phyloP scores from a whole-genome alignment of 2,888 invertebrate genomes.

The Axea sp. region DNA sequence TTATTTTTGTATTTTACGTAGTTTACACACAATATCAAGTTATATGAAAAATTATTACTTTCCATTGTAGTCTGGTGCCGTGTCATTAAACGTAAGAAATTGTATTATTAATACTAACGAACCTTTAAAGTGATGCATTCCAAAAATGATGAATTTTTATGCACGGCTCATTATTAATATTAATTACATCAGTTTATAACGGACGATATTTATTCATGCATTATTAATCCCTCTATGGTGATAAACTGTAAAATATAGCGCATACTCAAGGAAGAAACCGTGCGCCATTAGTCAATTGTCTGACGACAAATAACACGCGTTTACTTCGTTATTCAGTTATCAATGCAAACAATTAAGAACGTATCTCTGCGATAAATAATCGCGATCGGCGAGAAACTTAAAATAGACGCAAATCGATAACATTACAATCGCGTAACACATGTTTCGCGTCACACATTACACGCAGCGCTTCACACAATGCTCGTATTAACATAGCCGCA shows the following conservation, averaged over 20 bases:
- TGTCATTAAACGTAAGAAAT: too few relatives aligned
- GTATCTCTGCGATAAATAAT: constrained; percentile 22
- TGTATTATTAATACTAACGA: too few relatives aligned
- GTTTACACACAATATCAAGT: too few relatives aligned
- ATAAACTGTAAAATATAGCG: constrained; percentile 1
- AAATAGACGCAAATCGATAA: constrained; percentile 37
- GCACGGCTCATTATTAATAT: too few relatives aligned
- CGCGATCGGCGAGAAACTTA: constrained; percentile 4
- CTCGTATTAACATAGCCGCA: constrained; percentile 12
- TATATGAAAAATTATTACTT: too few relatives aligned
- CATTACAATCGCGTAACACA: constrained; percentile 34
- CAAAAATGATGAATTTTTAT: too few relatives aligned
- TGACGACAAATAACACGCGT: constrained; percentile 14
- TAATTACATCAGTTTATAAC: too few relatives aligned
- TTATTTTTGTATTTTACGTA: too few relatives aligned
- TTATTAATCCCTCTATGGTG: too few relatives aligned
- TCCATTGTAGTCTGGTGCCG: too few relatives aligned
- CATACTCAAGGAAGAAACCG: not conserved
- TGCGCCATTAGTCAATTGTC: constrained; percentile 5
- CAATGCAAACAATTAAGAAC: constrained; percentile 23
- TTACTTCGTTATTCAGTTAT: constrained; percentile 15
- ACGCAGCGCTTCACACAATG: constrained; percentile 22
- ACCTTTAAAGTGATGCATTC: too few relatives aligned
- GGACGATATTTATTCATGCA: too few relatives aligned
- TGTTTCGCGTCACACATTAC: constrained; percentile 36